Base-by-base conservation (phyloP, 2,888 invertebrate genomes). In the Tribolium freemani region DNA sequence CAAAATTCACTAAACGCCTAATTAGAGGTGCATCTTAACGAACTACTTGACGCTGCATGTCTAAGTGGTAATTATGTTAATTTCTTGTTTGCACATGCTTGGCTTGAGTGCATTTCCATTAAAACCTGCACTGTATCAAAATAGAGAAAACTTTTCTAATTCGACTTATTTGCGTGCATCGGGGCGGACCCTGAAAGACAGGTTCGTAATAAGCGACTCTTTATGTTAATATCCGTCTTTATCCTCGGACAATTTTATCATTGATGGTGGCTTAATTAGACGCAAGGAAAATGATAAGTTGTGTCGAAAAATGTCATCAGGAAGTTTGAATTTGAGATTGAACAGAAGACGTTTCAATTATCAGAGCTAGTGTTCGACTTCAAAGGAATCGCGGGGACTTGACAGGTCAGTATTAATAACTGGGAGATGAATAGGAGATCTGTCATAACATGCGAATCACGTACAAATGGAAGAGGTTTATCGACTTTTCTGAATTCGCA, bases 261-360 rank as follows among this genome's bases (percentile, higher is more conserved):
- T 60, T 48, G 60, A 60, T 48, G 60, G 45, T 60, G 13, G 46
- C 38, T 13, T 63, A 51, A 63, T 63, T 63, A 63, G 51, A 63
- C 48, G 38, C 11, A 45, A 38, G 20, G 50, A 63, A 31, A 63
- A 63, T 60, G 11, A 58, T 20, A 44, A 20, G 31, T 46, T 48
- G 20, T 26, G 13, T 13, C 48, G 11, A 48, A 48, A 48, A 48
- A 16, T 48, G 48, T 48, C 48, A 13, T 48, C 48, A 48, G 48
- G 13, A 48, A 31, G 26, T 60, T 26, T 21, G 45, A 60, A 48
- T 50, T 63, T 63, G 26, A 50, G 50, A 50, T 63, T 63, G 63
- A 63, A 50, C 63, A 51, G 50, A 63, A 63, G 63, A 63, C 63
- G 48, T 63, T 63, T 63, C 63, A 63, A 63, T 63, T 63, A 63